These are phyloP conservation scores for Odontamblyopus rebecca DNA, from an alignment of 2,797 vertebrate genomes.

Conservation along the genomic window DNA sequence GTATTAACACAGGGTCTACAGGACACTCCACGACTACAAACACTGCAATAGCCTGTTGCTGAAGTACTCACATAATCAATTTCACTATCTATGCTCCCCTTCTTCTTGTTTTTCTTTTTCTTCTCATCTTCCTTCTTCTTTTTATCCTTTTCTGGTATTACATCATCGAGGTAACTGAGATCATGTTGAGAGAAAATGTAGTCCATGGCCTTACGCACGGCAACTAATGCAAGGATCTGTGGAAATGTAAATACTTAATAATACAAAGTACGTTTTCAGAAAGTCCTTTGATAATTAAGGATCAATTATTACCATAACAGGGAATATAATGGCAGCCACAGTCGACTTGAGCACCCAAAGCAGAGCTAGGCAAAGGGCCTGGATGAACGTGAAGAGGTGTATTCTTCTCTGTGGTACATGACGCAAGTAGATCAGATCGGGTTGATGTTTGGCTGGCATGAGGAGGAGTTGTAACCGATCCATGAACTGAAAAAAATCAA, in stretches of 20 bases:
- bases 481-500: conserved; percentile 84
- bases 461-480: conserved; percentile 94
- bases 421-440: conserved; percentile 97
- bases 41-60: background rate
- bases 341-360: conserved; percentile 99
- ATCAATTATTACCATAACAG: conserved; percentile 88
- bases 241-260: background rate
- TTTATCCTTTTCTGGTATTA: conserved; percentile 99
- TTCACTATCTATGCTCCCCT: conserved; percentile 93
- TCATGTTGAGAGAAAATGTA: conserved; percentile 97
- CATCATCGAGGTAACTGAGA: conserved; percentile 95
- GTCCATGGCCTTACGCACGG: conserved; percentile 97
- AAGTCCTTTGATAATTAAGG: background rate
- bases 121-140: conserved; percentile 99
- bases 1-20: conserved; percentile 53
- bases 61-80: conserved; percentile 87
- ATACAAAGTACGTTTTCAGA: background rate
- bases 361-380: conserved; percentile 89
- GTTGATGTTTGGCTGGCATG: conserved; percentile 98
- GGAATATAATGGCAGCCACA: conserved; percentile 96
- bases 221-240: conserved; percentile 94
- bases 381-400: conserved; percentile 97
- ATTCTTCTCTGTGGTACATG: conserved; percentile 95
- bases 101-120: conserved; percentile 94
- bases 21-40: conserved; percentile 8